phyloP scores from a whole-genome alignment of 2,888 invertebrate genomes.

The Drosophila kanekoi region DNA sequence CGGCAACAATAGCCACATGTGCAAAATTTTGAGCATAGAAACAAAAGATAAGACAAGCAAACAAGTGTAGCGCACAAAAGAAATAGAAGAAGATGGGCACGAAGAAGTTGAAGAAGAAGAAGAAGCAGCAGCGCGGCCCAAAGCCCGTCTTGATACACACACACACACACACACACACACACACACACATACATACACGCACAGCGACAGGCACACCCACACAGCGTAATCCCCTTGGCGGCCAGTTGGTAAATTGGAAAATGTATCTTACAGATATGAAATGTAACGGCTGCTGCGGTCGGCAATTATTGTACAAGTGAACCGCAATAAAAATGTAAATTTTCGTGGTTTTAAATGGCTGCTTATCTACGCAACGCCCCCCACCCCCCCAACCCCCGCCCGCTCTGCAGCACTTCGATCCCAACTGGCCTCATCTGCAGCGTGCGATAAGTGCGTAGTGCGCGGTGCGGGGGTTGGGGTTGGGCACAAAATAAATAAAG shows the following conservation, averaged over 20 bases:
- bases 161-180: conserved; percentile 10
- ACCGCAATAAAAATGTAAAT: conserved; percentile 77
- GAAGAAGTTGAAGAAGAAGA: conserved; percentile 24
- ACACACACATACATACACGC: conserved; percentile 3
- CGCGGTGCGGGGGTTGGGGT: no score
- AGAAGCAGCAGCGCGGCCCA: conserved; percentile 17
- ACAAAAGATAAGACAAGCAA: conserved; percentile 70
- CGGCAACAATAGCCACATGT: conserved; percentile 63
- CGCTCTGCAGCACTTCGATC: conserved; percentile 6
- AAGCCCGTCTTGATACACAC: conserved; percentile 37
- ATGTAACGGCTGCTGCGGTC: conserved; percentile 51
- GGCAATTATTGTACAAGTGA: conserved; percentile 74
- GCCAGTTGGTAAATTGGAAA: conserved; percentile 57
- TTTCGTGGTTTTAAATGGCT: conserved; percentile 55
- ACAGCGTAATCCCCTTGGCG: conserved; percentile 47
- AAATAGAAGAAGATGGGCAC: conserved; percentile 17
- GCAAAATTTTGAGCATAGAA: conserved; percentile 77
- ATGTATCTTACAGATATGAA: conserved; percentile 60
- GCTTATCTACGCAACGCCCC: conserved; percentile 44
- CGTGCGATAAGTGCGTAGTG: conserved; percentile 25
- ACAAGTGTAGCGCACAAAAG: conserved; percentile 64
- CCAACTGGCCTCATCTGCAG: conserved; percentile 42
- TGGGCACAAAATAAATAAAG: conserved; percentile 28
- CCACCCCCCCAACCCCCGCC: not conserved
- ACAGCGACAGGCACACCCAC: not conserved